Evolutionary conservation across 2,113 vertebrate genomes (phyloP).

Genomic region (Mormoops blainvillei): DNA sequence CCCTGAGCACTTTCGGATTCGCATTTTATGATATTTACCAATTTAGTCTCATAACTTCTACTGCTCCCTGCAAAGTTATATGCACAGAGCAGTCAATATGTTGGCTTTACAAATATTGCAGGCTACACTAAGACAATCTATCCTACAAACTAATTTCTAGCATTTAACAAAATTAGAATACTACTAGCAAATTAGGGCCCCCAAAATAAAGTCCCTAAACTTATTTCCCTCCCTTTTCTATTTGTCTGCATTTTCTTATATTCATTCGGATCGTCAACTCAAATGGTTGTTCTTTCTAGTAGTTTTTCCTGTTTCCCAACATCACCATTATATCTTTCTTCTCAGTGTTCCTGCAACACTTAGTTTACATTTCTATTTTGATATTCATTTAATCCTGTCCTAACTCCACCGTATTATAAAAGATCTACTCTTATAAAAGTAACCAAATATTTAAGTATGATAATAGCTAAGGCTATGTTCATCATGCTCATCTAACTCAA

Average conservation of each 20-base stretch:
- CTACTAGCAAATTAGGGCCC: neutral
- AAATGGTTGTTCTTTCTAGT: neutral
- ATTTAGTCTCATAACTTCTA: neutral
- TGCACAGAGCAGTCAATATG: neutral
- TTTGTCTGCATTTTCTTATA: neutral
- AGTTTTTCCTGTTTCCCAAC: neutral
- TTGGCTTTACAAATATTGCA: neutral
- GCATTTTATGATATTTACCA: neutral
- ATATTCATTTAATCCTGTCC: neutral
- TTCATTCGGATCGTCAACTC: neutral
- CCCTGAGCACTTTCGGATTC: neutral
- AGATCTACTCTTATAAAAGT: neutral
- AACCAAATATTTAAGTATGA: neutral
- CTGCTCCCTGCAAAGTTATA: neutral
- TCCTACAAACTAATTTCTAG: neutral
- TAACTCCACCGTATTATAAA: neutral
- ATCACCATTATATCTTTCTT: neutral
- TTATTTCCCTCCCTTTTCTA: neutral
- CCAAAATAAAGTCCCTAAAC: neutral
- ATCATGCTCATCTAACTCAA: neutral
- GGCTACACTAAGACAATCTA: neutral
- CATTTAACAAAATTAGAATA: neutral
- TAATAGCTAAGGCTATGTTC: neutral
- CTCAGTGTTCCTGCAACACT: neutral
- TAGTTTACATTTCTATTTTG: neutral